phyloP scores from a whole-genome alignment of 2,113 vertebrate species.

The Amphiprion ocellaris region DNA sequence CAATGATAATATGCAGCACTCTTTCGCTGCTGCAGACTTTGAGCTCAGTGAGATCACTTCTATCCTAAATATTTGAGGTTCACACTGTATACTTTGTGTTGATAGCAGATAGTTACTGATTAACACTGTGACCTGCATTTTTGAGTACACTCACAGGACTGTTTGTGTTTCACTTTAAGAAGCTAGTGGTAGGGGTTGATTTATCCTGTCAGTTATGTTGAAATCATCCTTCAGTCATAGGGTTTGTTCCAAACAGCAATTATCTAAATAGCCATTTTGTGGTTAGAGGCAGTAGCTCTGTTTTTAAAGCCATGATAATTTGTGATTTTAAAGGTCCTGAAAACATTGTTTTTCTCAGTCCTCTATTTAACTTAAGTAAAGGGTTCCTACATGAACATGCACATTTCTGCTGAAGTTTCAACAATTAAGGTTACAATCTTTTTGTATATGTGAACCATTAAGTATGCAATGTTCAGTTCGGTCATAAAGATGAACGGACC shows the following conservation, averaged over 20 bases:
- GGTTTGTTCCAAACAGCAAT: not conserved
- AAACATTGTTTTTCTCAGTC: not conserved
- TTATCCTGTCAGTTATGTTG: not conserved
- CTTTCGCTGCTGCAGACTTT: slow-evolving; percentile 31
- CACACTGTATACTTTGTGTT: slow-evolving; percentile 19
- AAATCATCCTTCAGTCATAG: slow-evolving; percentile 23
- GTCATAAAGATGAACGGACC: no score
- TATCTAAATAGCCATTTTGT: not conserved
- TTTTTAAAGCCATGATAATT: not conserved
- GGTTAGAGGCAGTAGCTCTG: not conserved
- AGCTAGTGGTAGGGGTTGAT: not conserved
- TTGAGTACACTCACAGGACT: not conserved
- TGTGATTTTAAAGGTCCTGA: not conserved
- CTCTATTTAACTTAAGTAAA: no score
- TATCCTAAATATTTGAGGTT: slow-evolving; percentile 6
- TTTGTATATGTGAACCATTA: no score
- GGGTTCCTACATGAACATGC: no score
- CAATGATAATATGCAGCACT: slow-evolving; percentile 19
- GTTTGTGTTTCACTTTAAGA: slow-evolving; percentile 14
- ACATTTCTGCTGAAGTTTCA: no score
- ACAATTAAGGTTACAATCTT: no score
- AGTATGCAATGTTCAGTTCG: no score
- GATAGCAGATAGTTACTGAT: slow-evolving; percentile 46
- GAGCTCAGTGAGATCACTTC: slow-evolving; percentile 32
- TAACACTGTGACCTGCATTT: slow-evolving; percentile 38